Percentiles rank a stretch among this genome's conserved stretches.
These are phyloP conservation scores for Unio delphinus DNA, from an alignment of 2,888 invertebrate species.

Conservation along the genomic window DNA sequence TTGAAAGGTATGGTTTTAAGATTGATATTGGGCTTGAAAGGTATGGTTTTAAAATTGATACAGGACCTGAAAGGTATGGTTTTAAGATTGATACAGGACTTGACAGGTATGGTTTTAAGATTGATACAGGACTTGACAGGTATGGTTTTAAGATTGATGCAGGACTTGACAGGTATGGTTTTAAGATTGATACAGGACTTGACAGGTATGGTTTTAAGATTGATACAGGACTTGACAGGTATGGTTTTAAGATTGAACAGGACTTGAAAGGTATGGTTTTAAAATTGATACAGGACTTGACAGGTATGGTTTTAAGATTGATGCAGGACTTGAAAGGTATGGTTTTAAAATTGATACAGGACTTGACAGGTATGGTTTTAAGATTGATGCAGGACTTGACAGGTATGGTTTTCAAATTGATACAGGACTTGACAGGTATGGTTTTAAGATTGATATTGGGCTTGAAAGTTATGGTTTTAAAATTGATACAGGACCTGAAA, in stretches of 20 bases:
- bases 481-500: too few relatives aligned
- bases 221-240: constrained; percentile 79
- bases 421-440: too few relatives aligned
- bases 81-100: constrained; percentile 83
- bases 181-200: too few relatives aligned
- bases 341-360: too few relatives aligned
- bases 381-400: too few relatives aligned
- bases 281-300: too few relatives aligned
- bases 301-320: too few relatives aligned
- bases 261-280: constrained; percentile 69
- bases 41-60: constrained; percentile 84
- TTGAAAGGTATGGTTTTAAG: constrained; percentile 76
- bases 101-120: constrained; percentile 75
- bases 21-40: constrained; percentile 78
- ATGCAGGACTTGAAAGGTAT: too few relatives aligned
- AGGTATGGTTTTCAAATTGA: too few relatives aligned
- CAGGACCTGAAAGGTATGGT: constrained; percentile 71
- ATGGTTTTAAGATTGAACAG: constrained; percentile 90
- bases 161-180: constrained; percentile 44
- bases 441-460: too few relatives aligned
- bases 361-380: too few relatives aligned
- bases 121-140: constrained; percentile 79
- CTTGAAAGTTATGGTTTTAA: too few relatives aligned
- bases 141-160: constrained; percentile 82
- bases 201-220: constrained; percentile 77